Evolutionary conservation across 2,113 vertebrate species (phyloP), one percentile per base, ranked within the genome.

Genomic region (Triplophysa siluroides): DNA sequence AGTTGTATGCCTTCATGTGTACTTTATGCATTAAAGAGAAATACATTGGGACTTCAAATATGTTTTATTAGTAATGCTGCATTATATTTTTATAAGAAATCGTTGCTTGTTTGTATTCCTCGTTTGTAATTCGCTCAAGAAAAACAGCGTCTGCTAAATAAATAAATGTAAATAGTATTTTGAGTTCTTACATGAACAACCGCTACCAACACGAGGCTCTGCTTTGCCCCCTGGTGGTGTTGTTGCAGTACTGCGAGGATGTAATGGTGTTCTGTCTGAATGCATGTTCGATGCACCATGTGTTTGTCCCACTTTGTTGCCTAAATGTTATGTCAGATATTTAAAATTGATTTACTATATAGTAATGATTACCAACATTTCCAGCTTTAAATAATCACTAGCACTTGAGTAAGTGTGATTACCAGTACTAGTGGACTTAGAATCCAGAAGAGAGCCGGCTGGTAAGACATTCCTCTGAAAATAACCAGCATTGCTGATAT

Each of bases 401-500:
- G 47, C 18, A 8, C 14, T 4, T 19, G 16, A 19, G 54, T 12
- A 5, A 29, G 5, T 18, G 50, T 10, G 19, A n/a, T 21, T 21
- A 21, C 54, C 54, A 58, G 54, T 58, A 58, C 54, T 8, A n/a
- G 65, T n/a, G 6, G 43, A 19, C 62, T 62, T 69, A 2, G 14
- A 26, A 26, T 69, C 64, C 47, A 63, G 38, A 63, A 60, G 21
- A 26, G 74, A 71, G 29, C 77, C 78, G n/a, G 29, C 33, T 43
- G 87, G 81, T 33, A 83, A 71, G 6, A 88, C 87, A 12, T 88
- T 88, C 63, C 70, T 83, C 76, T 85, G 60, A 72, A 85, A 88
- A 80, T 84, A 89, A 9, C 85, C 88, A 1, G 81, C 58, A 66
- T 88, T 88, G 74, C 23, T 72, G 74, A 87, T 80, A 75, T 89